phyloP scores from a whole-genome alignment of 2,113 vertebrate species.

The Cryptomyrus ogoouensis region DNA sequence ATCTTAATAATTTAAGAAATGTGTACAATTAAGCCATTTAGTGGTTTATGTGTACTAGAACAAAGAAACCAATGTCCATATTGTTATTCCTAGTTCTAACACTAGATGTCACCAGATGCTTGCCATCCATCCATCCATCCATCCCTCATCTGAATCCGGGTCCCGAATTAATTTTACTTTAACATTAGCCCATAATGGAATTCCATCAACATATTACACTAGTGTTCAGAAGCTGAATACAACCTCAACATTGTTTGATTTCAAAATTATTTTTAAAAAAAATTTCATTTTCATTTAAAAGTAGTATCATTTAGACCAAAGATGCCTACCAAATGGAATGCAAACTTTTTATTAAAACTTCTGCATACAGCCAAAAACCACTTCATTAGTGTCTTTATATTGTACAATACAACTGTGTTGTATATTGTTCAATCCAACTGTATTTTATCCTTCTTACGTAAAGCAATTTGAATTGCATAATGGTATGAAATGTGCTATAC shows the following conservation, averaged over 20 bases:
- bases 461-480: background rate
- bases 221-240: background rate
- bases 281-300: background rate
- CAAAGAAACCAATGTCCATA: background rate
- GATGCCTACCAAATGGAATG: background rate
- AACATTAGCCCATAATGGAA: background rate
- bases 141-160: background rate
- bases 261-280: background rate
- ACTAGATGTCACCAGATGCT: background rate
- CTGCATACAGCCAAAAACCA: background rate
- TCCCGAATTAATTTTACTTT: background rate
- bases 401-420: background rate
- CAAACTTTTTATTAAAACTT: background rate
- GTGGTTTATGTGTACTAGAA: background rate
- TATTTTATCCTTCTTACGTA: background rate
- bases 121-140: background rate
- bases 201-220: background rate
- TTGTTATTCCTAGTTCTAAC: background rate
- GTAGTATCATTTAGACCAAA: background rate
- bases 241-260: background rate
- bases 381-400: background rate
- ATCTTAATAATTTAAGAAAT: background rate
- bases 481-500: background rate
- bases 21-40: background rate
- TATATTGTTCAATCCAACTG: background rate